Evolutionary conservation across 2,797 vertebrate species (phyloP).

Genomic region (Chanos chanos): DNA sequence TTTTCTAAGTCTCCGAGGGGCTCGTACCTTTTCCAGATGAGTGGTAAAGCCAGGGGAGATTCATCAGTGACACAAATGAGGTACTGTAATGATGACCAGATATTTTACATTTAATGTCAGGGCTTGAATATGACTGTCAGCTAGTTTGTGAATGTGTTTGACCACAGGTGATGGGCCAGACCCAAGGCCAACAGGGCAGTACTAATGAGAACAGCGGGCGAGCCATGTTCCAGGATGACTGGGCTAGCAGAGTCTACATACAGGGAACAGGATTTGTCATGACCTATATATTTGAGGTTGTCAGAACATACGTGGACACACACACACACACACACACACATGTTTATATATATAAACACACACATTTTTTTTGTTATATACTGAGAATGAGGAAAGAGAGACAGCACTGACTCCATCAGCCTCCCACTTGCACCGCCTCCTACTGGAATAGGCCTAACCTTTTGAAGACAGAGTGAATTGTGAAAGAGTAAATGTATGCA

Average conservation of each 20-base stretch:
- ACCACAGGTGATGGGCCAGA: slow-evolving; percentile 28
- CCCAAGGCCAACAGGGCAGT: slow-evolving; percentile 19
- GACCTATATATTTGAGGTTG: slow-evolving; percentile 68
- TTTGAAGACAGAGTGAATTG: too few relatives aligned
- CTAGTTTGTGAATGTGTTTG: background rate
- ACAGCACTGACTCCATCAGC: too few relatives aligned
- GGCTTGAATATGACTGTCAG: too few relatives aligned
- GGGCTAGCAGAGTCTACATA: slow-evolving; percentile 53
- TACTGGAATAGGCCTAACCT: too few relatives aligned
- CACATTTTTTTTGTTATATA: too few relatives aligned
- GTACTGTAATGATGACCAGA: slow-evolving; percentile 24
- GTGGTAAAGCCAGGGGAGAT: slow-evolving; percentile 59
- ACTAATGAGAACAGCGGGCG: slow-evolving; percentile 11
- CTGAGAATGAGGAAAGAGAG: too few relatives aligned
- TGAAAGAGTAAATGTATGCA: too few relatives aligned
- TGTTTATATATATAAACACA: too few relatives aligned
- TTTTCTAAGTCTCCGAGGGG: too few relatives aligned
- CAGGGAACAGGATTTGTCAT: slow-evolving; percentile 63
- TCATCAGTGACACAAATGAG: slow-evolving; percentile 47
- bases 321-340: too few relatives aligned
- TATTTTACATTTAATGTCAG: background rate
- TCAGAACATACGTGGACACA: too few relatives aligned
- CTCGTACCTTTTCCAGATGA: slow-evolving; percentile 60
- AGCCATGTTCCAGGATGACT: slow-evolving; percentile 51
- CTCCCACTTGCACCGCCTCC: too few relatives aligned